phyloP scores from a whole-genome alignment of 2,888 invertebrate genomes.

The Balanococcus diminutus region DNA sequence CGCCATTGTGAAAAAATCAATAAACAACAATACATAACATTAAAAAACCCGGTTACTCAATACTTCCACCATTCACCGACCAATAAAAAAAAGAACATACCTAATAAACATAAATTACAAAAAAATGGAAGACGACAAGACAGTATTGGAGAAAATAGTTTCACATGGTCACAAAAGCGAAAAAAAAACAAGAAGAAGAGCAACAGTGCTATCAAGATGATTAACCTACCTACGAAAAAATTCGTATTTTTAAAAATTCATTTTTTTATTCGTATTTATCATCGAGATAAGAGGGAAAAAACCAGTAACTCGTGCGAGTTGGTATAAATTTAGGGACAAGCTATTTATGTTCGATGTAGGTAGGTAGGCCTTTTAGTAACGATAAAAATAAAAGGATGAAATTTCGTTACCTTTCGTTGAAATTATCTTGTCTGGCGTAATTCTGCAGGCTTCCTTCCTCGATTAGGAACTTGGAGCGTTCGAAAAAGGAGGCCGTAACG shows the following conservation, averaged over 20 bases:
- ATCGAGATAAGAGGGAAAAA: conserved; percentile 8
- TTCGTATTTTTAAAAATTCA: background rate
- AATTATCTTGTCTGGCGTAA: conserved; percentile 92
- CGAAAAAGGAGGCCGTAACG: conserved; percentile 96
- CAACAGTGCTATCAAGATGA: conserved; percentile 55
- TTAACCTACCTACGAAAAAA: conserved; percentile 40
- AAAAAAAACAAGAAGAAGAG: conserved; percentile 50
- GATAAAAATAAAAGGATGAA: conserved; percentile 49
- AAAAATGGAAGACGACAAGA: conserved; percentile 48
- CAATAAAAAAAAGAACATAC: conserved; percentile 2
- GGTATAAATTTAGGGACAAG: conserved; percentile 29
- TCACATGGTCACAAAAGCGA: conserved; percentile 57
- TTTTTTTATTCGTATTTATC: background rate
- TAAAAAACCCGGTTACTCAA: background rate
- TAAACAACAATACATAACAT: background rate
- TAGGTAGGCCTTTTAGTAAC: conserved; percentile 44
- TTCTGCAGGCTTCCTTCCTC: conserved; percentile 98
- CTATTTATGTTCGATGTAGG: background rate
- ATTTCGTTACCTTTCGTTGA: conserved; percentile 90
- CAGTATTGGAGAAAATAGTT: conserved; percentile 51
- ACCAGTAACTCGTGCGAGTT: conserved; percentile 26
- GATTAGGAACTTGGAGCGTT: conserved; percentile 96
- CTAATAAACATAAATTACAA: conserved; percentile 47
- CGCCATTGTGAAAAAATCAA: background rate
- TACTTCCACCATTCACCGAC: background rate